These are phyloP conservation scores for Zapornia atra DNA, from an alignment of 2,113 vertebrate genomes.

Conservation along the genomic window DNA sequence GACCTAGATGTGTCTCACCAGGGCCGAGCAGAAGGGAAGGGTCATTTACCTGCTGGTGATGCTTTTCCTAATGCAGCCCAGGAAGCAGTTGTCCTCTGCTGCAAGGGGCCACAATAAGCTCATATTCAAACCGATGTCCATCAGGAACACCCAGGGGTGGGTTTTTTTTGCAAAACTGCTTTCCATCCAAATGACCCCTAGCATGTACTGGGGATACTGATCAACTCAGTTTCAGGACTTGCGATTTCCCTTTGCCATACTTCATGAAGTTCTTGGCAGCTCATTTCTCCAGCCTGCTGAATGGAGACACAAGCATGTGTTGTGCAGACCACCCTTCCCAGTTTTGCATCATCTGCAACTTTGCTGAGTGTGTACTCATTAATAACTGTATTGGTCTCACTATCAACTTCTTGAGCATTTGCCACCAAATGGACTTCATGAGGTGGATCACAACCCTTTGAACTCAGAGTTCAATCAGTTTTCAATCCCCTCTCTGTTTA, in stretches of 20 bases:
- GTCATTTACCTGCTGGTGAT: neutral
- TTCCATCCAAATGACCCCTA: neutral
- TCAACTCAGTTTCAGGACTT: neutral
- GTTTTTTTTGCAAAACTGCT: neutral
- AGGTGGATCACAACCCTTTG: neutral
- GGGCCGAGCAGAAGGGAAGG: neutral
- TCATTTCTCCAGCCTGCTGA: neutral
- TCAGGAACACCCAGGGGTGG: fast-evolving
- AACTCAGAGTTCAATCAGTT: neutral
- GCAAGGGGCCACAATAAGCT: neutral
- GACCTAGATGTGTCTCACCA: too few species aligned
- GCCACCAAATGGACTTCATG: neutral
- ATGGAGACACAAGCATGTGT: neutral
- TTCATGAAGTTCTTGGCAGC: neutral
- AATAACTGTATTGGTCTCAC: neutral
- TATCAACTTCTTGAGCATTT: neutral
- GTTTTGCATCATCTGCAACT: neutral
- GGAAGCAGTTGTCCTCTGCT: neutral
- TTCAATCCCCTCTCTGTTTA: neutral
- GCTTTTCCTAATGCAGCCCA: neutral
- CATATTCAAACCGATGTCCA: neutral
- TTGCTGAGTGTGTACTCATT: neutral
- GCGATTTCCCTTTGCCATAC: neutral
- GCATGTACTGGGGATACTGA: neutral
- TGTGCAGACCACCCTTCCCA: neutral